Conservation (phyloP, 2,888 invertebrate genomes). For the Macrosiphum euphorbiae region DNA sequence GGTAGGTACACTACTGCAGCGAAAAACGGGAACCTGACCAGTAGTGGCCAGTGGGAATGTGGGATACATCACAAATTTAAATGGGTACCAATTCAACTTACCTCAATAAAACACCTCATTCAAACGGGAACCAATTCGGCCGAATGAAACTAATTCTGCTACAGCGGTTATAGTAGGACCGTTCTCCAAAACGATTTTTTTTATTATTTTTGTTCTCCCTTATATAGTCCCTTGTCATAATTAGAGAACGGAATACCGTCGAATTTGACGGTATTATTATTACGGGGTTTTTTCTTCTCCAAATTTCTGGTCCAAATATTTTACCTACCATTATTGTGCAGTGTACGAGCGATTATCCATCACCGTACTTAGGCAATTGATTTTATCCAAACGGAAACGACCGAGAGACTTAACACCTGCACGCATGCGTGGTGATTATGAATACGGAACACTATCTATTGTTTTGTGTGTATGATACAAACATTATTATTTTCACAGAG, state of each 20-base stretch:
- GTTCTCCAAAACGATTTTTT: neutral
- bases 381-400: neutral
- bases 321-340: neutral
- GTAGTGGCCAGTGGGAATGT: too few species aligned
- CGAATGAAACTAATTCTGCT: too few species aligned
- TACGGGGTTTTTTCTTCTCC: neutral
- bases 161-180: neutral
- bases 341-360: neutral
- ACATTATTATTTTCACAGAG: neutral
- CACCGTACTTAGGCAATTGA: neutral
- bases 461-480: neutral
- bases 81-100: too few species aligned
- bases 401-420: neutral
- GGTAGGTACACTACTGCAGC: too few species aligned
- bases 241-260: neutral
- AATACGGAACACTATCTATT: neutral
- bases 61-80: too few species aligned
- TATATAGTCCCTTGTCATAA: neutral
- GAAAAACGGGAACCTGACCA: too few species aligned
- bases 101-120: too few species aligned
- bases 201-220: neutral
- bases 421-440: neutral
- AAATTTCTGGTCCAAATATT: neutral
- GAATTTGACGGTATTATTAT: constrained; percentile 1
- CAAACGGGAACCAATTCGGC: too few species aligned